Percentiles rank a stretch among this genome's conserved stretches.
These are phyloP conservation scores for Thereuonema tuberculata DNA, from an alignment of 1,140 invertebrate genomes.

Conservation along the genomic window DNA sequence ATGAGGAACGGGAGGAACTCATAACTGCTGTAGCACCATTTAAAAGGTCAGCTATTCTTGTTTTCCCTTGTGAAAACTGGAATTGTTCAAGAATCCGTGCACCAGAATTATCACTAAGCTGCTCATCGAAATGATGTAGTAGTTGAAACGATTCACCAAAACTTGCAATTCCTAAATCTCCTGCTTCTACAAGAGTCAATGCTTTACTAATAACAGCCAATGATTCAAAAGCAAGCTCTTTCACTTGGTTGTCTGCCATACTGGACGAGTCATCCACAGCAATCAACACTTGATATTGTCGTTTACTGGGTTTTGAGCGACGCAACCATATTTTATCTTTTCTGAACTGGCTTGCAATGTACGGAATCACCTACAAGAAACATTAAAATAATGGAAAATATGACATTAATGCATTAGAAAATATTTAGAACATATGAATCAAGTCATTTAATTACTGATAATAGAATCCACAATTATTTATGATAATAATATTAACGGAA, in stretches of 20 bases:
- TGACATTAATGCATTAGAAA: too few species aligned
- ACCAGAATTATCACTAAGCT: slow-evolving; percentile 68
- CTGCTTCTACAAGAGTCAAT: slow-evolving; percentile 81
- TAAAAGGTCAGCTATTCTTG: slow-evolving; percentile 61
- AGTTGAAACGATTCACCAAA: slow-evolving; percentile 78
- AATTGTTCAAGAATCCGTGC: slow-evolving; percentile 50
- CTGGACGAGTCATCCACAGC: slow-evolving; percentile 92
- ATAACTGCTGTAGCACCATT: slow-evolving; percentile 42
- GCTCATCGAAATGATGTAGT: slow-evolving; percentile 69
- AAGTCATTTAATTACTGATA: neutral
- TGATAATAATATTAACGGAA: too few species aligned
- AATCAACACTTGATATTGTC: slow-evolving; percentile 92
- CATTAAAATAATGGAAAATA: neutral
- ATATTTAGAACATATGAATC: too few species aligned
- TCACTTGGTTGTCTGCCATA: slow-evolving; percentile 39
- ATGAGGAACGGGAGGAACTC: slow-evolving; percentile 24
- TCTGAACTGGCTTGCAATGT: slow-evolving; percentile 95
- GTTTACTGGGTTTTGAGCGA: slow-evolving; percentile 84
- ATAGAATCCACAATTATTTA: too few species aligned
- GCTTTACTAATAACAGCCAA: slow-evolving; percentile 84
- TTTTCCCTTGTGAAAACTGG: slow-evolving; percentile 65
- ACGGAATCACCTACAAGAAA: slow-evolving; percentile 62
- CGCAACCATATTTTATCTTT: slow-evolving; percentile 99
- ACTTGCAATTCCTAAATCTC: slow-evolving; percentile 76
- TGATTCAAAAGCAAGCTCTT: slow-evolving; percentile 78